Evolutionary conservation across 2,113 vertebrate genomes (phyloP).

Genomic region (Dromiciops gliroides): DNA sequence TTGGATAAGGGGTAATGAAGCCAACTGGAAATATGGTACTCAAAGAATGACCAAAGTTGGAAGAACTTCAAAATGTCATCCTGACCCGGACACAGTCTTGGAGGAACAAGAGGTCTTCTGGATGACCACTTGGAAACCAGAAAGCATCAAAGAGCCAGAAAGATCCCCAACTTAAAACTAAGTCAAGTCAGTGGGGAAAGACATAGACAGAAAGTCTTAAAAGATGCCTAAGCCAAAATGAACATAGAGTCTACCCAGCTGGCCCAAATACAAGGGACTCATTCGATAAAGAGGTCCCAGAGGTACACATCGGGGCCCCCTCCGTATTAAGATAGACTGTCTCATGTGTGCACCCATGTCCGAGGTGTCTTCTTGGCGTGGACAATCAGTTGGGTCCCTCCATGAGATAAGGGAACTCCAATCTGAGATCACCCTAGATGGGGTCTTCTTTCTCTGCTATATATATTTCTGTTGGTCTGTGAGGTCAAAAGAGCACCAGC

Average conservation of each 20-base stretch:
- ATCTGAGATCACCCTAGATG: neutral
- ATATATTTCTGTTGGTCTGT: neutral
- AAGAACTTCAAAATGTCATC: conserved; percentile 46
- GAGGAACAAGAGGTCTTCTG: conserved; percentile 25
- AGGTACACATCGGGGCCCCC: neutral
- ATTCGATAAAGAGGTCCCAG: neutral
- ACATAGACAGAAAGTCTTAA: neutral
- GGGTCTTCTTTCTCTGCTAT: neutral
- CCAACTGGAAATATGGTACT: neutral
- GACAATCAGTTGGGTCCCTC: conserved; percentile 22
- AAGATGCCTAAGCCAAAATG: neutral
- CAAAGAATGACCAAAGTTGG: neutral
- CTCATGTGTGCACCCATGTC: neutral
- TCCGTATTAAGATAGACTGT: neutral
- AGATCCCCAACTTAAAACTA: conserved; percentile 36
- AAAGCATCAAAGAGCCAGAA: conserved; percentile 1
- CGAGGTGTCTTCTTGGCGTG: neutral
- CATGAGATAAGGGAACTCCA: conserved; percentile 72
- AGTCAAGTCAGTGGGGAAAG: conserved; percentile 12
- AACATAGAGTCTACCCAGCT: neutral
- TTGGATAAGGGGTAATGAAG: conserved; percentile 17
- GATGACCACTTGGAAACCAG: conserved; percentile 8
- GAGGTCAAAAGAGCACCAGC: neutral
- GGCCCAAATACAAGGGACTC: neutral
- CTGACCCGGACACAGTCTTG: conserved; percentile 26